phyloP scores from a whole-genome alignment of 2,113 vertebrate species.

The Macquaria ambigua region DNA sequence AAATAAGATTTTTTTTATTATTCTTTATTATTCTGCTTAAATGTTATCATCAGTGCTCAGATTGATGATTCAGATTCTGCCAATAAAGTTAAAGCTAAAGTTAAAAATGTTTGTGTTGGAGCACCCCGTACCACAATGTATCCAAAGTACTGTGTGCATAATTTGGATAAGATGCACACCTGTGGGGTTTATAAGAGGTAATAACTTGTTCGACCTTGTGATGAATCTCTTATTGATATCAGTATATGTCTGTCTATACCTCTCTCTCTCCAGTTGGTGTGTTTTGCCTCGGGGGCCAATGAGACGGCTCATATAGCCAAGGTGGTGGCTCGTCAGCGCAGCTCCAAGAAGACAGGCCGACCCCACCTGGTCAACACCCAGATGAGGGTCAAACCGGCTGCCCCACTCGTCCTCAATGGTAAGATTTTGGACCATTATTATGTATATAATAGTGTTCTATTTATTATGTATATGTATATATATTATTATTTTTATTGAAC shows the following conservation, averaged over 20 bases:
- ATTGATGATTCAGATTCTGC: neutral
- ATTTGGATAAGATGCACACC: neutral
- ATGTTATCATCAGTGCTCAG: too few species aligned
- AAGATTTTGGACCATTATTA: conserved; percentile 40
- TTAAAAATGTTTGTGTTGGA: neutral
- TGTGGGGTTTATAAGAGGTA: neutral
- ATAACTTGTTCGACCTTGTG: neutral
- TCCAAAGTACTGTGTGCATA: neutral
- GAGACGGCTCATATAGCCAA: conserved; percentile 88
- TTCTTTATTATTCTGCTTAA: too few species aligned
- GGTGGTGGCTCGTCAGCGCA: conserved; percentile 91
- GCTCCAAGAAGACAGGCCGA: conserved; percentile 89
- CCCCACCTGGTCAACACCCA: conserved; percentile 92
- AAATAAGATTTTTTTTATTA: too few species aligned
- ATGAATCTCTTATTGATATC: conserved; percentile 5
- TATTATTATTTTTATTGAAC: neutral
- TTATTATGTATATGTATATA: too few species aligned
- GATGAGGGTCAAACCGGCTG: conserved; percentile 92
- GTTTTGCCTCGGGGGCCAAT: conserved; percentile 85
- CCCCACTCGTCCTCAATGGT: conserved; percentile 90
- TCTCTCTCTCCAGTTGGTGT: conserved; percentile 82
- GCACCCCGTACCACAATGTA: neutral
- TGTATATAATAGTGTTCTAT: too few species aligned
- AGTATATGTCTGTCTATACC: neutral
- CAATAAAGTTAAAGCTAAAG: neutral